Evolutionary conservation across 2,113 vertebrate species (phyloP).

Genomic region (Forbesichthys agassizii): DNA sequence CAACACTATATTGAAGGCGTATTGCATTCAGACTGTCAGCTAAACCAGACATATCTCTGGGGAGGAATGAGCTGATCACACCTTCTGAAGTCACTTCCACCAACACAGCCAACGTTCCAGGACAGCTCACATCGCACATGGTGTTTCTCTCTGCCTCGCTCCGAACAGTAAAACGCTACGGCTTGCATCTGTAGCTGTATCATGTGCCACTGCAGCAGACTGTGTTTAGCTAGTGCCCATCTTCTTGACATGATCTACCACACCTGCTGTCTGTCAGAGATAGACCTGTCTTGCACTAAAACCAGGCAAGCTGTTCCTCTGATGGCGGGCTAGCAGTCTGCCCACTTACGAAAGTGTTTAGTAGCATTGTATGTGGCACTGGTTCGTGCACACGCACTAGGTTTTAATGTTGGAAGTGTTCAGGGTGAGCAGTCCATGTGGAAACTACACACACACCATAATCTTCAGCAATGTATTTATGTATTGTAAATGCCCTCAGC

Average conservation of each 20-base stretch:
- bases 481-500: slow-evolving; percentile 44
- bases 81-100: slow-evolving; percentile 41
- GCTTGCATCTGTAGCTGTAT: slow-evolving; percentile 55
- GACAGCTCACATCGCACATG: slow-evolving; percentile 23
- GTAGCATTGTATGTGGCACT: slow-evolving; percentile 31
- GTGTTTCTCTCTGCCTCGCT: neutral
- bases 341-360: slow-evolving; percentile 35
- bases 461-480: neutral
- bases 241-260: slow-evolving; percentile 40
- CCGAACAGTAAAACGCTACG: slow-evolving; percentile 44
- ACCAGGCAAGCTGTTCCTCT: slow-evolving; percentile 11
- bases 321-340: neutral
- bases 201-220: slow-evolving; percentile 52
- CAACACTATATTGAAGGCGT: neutral
- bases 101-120: slow-evolving; percentile 33
- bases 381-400: neutral
- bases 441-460: too few relatives aligned
- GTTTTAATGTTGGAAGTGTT: neutral
- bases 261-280: slow-evolving; percentile 69
- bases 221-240: slow-evolving; percentile 41
- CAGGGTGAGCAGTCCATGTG: too few relatives aligned
- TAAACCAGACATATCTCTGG: slow-evolving; percentile 23
- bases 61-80: neutral
- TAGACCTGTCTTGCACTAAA: slow-evolving; percentile 48
- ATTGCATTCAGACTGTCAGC: slow-evolving; percentile 15